Percentiles rank a stretch among this genome's conserved stretches.
Conservation (phyloP, 1,140 invertebrate genomes). For the Sycophaga agraensis region DNA sequence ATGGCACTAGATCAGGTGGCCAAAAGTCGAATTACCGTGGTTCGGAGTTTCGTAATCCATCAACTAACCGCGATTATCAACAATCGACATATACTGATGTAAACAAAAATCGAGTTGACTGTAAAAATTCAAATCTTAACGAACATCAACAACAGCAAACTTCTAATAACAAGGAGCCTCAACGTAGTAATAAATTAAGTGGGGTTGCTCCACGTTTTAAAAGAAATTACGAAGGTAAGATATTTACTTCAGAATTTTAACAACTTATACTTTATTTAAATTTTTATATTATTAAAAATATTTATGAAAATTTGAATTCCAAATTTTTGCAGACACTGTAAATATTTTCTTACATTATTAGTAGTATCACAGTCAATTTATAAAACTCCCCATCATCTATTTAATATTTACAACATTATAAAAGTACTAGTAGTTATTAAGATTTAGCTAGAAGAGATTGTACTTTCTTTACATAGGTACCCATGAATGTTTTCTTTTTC, state of each 20-base stretch:
- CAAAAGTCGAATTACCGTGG: conserved; percentile 17
- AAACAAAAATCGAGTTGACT: conserved; percentile 5
- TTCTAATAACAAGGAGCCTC: conserved; percentile 24
- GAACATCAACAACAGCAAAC: conserved; percentile 17
- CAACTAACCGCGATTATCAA: background rate
- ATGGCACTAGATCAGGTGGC: background rate
- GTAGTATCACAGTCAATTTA: background rate
- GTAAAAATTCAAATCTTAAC: conserved; percentile 14
- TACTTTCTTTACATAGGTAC: conserved; percentile 27
- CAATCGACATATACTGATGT: conserved; percentile 2
- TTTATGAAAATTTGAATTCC: background rate
- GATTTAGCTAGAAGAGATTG: conserved; percentile 30
- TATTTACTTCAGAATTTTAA: background rate
- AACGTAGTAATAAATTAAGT: conserved; percentile 28
- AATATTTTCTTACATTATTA: background rate
- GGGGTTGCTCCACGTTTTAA: conserved; percentile 37
- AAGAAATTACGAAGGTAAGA: conserved; percentile 36
- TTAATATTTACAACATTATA: background rate
- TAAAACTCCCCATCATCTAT: background rate
- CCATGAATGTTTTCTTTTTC: conserved; percentile 27
- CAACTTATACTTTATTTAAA: conserved; percentile 18
- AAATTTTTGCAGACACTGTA: background rate
- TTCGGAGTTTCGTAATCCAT: conserved; percentile 3
- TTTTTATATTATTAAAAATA: background rate
- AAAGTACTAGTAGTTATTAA: background rate